phyloP scores from a whole-genome alignment of 2,113 vertebrate species.

The Prunella fulvescens region DNA sequence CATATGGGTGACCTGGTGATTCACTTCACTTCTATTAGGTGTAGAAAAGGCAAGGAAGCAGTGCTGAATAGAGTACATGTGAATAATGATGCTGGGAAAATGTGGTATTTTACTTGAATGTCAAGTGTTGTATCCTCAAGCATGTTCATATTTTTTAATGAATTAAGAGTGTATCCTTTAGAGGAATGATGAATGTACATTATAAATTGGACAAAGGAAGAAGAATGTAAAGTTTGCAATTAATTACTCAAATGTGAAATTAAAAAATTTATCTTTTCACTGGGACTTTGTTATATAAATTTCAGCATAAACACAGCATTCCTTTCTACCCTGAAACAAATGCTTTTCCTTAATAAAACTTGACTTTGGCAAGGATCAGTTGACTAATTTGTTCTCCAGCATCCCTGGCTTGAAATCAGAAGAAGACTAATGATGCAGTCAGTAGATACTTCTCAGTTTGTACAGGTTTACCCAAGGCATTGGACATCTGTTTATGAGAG shows the following conservation, averaged over 20 bases:
- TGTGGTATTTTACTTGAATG: constrained; percentile 5
- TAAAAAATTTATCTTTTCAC: background rate
- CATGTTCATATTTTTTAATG: background rate
- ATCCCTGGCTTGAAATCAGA: constrained; percentile 54
- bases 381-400: constrained; percentile 60
- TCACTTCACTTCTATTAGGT: background rate
- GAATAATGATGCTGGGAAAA: background rate
- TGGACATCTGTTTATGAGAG: constrained; percentile 63
- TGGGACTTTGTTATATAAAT: background rate
- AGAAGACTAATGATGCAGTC: constrained; percentile 51
- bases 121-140: background rate
- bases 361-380: constrained; percentile 36
- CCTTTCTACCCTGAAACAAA: background rate
- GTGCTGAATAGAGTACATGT: background rate
- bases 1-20: background rate
- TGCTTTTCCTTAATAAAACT: constrained; percentile 35
- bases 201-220: background rate
- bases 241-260: constrained; percentile 1
- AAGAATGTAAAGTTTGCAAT: background rate
- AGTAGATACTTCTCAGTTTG: constrained; percentile 46
- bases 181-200: background rate
- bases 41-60: background rate
- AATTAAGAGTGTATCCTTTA: background rate
- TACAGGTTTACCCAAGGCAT: constrained; percentile 58
- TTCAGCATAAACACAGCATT: background rate